Conservation (phyloP, 2,797 vertebrate genomes). For the Macropodus opercularis region DNA sequence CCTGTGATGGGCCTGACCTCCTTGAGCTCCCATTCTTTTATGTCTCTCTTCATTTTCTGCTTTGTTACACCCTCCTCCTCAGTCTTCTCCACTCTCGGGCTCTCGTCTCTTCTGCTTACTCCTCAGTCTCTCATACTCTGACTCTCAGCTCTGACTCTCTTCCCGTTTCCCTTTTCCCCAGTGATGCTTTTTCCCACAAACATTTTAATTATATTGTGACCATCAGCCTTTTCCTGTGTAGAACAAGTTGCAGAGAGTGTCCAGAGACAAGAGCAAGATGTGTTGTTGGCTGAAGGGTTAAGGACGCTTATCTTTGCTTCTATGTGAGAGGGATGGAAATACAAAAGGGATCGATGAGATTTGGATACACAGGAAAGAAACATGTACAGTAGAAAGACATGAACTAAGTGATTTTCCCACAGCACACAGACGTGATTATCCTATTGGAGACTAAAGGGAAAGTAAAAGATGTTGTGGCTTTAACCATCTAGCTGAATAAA, state of each 20-base stretch:
- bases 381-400: constrained; percentile 34
- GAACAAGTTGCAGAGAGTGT: constrained; percentile 63
- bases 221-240: constrained; percentile 64
- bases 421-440: constrained; percentile 67
- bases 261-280: constrained; percentile 63
- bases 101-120: constrained; percentile 37
- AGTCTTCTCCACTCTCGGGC: constrained; percentile 26
- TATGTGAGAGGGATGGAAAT: constrained; percentile 58
- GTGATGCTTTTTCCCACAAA: constrained; percentile 63
- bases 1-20: constrained; percentile 99
- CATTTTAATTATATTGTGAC: constrained; percentile 75
- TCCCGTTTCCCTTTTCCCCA: constrained; percentile 33
- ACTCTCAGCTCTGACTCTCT: constrained; percentile 17
- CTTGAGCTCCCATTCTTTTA: constrained; percentile 96
- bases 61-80: constrained; percentile 86
- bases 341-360: constrained; percentile 53
- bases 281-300: constrained; percentile 52
- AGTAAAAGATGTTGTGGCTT: constrained; percentile 48
- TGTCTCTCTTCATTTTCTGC: constrained; percentile 98
- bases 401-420: constrained; percentile 42
- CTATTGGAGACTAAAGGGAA: constrained; percentile 55
- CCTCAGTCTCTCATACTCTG: constrained; percentile 50
- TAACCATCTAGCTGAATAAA: constrained; percentile 30
- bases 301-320: constrained; percentile 64
- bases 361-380: constrained; percentile 61